Evolutionary conservation across 2,888 invertebrate species (phyloP).

Genomic region (Platerodrilus igneus): DNA sequence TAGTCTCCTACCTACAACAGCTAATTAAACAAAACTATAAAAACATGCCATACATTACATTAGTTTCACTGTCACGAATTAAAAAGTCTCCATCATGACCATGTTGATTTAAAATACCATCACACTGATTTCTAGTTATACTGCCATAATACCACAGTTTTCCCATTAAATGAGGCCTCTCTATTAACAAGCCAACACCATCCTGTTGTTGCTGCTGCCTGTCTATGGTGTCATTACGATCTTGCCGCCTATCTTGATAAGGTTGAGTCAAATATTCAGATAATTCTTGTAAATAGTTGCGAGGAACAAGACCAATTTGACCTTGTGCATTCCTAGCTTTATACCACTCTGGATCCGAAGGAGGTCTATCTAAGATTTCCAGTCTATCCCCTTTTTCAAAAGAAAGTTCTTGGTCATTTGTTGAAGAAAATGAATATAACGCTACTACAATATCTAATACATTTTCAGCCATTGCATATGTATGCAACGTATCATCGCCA

Average conservation of each 20-base stretch:
- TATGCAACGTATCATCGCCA: constrained; percentile 81
- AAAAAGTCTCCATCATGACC: constrained; percentile 98
- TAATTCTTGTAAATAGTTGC: constrained; percentile 90
- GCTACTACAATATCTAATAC: constrained; percentile 96
- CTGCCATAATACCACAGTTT: constrained; percentile 98
- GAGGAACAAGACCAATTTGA: constrained; percentile 89
- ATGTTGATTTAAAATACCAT: constrained; percentile 88
- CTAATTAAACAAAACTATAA: constrained; percentile 15
- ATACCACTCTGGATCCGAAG: constrained; percentile 98
- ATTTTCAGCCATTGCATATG: constrained; percentile 91
- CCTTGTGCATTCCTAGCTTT: constrained; percentile 91
- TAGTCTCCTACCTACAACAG: constrained; percentile 88
- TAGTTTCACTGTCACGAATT: constrained; percentile 97
- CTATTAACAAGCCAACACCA: constrained; percentile 42
- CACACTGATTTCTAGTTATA: constrained; percentile 94
- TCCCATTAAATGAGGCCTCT: constrained; percentile 67
- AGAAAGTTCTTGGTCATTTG: constrained; percentile 92
- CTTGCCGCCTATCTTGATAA: constrained; percentile 56
- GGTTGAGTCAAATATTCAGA: constrained; percentile 85
- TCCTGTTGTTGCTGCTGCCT: constrained; percentile 37
- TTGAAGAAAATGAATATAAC: constrained; percentile 88
- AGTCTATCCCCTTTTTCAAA: constrained; percentile 96
- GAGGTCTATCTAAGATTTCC: constrained; percentile 93
- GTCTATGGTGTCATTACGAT: constrained; percentile 45
- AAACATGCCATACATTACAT: constrained; percentile 63